Evolutionary conservation across 2,797 vertebrate genomes (phyloP).

Genomic region (Dipus sagitta): DNA sequence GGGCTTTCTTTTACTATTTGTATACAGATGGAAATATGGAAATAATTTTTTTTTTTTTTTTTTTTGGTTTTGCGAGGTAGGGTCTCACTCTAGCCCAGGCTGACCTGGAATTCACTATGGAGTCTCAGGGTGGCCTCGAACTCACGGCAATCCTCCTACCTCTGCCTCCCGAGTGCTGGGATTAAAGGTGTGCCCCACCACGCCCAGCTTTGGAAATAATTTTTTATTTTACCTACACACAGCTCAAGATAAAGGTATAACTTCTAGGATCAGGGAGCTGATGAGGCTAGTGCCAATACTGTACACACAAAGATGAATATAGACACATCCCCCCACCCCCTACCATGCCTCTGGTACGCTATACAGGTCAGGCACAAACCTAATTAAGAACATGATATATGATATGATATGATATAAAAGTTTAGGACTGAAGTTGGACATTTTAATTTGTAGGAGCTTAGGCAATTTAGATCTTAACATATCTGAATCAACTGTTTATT

Average conservation of each 20-base stretch:
- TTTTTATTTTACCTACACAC: neutral
- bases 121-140: too few relatives aligned
- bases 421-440: constrained; percentile 70
- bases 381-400: constrained; percentile 62
- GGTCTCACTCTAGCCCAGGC: too few relatives aligned
- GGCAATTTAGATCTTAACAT: constrained; percentile 84
- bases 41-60: neutral
- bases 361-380: constrained; percentile 43
- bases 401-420: constrained; percentile 10
- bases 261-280: constrained; percentile 64
- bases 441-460: constrained; percentile 79
- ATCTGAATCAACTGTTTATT: constrained; percentile 52
- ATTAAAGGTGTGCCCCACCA: too few relatives aligned
- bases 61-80: too few relatives aligned
- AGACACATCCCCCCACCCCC: neutral
- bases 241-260: constrained; percentile 71
- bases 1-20: constrained; percentile 3
- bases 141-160: too few relatives aligned
- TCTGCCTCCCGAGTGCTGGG: too few relatives aligned
- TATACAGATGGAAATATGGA: constrained; percentile 5
- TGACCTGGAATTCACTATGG: too few relatives aligned
- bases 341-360: neutral
- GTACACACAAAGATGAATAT: constrained; percentile 59
- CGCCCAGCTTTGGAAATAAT: neutral
- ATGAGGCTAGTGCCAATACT: constrained; percentile 65